phyloP scores from a whole-genome alignment of 2,797 vertebrate species.

The Lagocephalus sceleratus region DNA sequence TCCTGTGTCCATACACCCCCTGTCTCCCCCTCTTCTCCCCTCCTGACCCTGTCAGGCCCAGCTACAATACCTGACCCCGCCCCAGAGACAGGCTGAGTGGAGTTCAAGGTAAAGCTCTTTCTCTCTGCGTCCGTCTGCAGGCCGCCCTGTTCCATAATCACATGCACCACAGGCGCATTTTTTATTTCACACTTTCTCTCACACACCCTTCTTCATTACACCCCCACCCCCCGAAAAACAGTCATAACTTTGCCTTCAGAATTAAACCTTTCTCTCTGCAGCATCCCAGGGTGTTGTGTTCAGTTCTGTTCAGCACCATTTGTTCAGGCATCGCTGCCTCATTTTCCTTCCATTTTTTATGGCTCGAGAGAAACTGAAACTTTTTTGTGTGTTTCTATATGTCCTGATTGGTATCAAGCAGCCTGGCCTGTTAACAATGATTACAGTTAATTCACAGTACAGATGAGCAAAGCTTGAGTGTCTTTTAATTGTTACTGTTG shows the following conservation, averaged over 20 bases:
- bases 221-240: conserved; percentile 16
- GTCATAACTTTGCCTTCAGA: conserved; percentile 36
- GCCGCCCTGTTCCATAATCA: conserved; percentile 56
- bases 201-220: conserved; percentile 22
- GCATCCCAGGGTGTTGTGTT: conserved; percentile 36
- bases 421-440: too few species aligned
- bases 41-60: conserved; percentile 67
- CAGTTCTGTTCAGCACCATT: conserved; percentile 17
- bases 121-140: conserved; percentile 46
- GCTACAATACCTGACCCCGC: conserved; percentile 69
- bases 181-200: conserved; percentile 40
- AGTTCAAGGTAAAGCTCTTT: conserved; percentile 78
- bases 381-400: too few species aligned
- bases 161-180: conserved; percentile 64
- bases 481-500: too few species aligned
- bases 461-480: too few species aligned
- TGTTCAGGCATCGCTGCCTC: too few species aligned
- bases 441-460: too few species aligned
- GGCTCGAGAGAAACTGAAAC: not conserved
- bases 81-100: conserved; percentile 61
- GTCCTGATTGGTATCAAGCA: too few species aligned
- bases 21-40: conserved; percentile 47
- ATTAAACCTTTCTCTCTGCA: conserved; percentile 32
- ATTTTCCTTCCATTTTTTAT: conserved; percentile 36
- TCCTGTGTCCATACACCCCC: conserved; percentile 46